Evolutionary conservation across 1,140 invertebrate genomes (phyloP), one percentile per base, ranked within the genome.

Genomic region (Diprion similis): DNA sequence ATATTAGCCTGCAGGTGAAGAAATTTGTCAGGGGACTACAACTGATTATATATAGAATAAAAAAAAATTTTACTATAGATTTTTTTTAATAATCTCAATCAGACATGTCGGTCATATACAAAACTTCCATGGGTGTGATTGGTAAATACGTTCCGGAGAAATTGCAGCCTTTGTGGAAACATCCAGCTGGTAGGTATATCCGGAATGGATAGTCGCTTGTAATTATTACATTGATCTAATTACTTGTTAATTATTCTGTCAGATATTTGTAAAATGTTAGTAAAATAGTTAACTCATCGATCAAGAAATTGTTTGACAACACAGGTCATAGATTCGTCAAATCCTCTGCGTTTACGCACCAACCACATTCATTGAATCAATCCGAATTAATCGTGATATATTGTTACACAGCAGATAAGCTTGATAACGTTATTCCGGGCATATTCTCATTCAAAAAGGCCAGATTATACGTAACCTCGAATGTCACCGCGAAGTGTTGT

Each of bases 151-250:
- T 97, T 66, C 96, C 96, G 6, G 82, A 88, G 46, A 93, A 92
- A 84, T 81, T 97, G 47, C 92, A 93, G 82, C 96, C 96, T 24
- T 85, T 97, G 76, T 98, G 96, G 96, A 92, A 96, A 85, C 96
- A 97, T 89, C 92, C 94, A 83, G 96, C 96, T 90, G 96, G 96
- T 96, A 88, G 88, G 83, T 84, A 68, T 77, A 79, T 73, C 68
- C 46, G 11, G 13, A 65, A 19, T 46, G 71, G 65, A 70, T 70
- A 71, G 76, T 17, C 70, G 65, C 72, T 69, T 46, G 18, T 65
- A 59, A 66, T 19, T 24, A 71, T 10, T n/a, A 72, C 66, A 70
- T 47, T 65, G 37, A 67, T 45, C 24, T 10, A 70, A 51, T 37
- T 67, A 8, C 0, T 8, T 19, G 15, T n/a, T 68, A 68, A 68